Conservation (phyloP, 2,113 vertebrate genomes). For the Ophthalmolycus amberensis region DNA sequence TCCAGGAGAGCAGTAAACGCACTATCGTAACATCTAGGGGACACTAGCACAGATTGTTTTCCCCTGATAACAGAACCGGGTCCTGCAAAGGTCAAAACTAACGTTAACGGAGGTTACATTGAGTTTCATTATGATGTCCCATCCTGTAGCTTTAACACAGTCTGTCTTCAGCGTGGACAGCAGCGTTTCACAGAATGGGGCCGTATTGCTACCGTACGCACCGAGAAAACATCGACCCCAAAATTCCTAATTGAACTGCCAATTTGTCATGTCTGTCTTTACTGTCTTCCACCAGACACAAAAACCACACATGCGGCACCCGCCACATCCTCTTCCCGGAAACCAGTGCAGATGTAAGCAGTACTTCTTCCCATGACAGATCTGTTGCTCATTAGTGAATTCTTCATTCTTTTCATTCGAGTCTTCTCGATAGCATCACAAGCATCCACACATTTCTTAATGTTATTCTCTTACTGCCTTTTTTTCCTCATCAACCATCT, state of each 20-base stretch:
- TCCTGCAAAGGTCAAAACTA: not conserved
- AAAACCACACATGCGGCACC: constrained; percentile 63
- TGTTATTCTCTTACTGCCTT: constrained; percentile 59
- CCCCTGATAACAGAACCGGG: no score
- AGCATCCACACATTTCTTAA: constrained; percentile 63
- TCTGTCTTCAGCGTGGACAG: constrained; percentile 51
- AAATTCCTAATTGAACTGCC: constrained; percentile 80
- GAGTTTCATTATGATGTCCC: not conserved
- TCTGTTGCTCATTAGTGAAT: constrained; percentile 91
- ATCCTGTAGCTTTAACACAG: constrained; percentile 66
- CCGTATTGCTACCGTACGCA: constrained; percentile 28
- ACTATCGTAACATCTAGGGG: no score
- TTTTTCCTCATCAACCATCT: constrained; percentile 40
- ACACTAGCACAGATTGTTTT: no score
- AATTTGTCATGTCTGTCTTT: constrained; percentile 88
- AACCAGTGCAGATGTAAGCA: constrained; percentile 78
- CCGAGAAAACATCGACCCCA: constrained; percentile 58
- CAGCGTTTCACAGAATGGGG: constrained; percentile 62
- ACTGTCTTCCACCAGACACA: constrained; percentile 69
- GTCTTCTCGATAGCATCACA: constrained; percentile 86
- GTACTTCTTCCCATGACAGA: constrained; percentile 77
- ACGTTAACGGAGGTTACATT: no score
- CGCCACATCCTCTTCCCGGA: constrained; percentile 54
- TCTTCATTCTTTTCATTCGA: constrained; percentile 90
- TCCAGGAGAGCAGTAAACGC: no score